phyloP scores from a whole-genome alignment of 2,888 invertebrate genomes.

The Ommatoiulus sabulosus region DNA sequence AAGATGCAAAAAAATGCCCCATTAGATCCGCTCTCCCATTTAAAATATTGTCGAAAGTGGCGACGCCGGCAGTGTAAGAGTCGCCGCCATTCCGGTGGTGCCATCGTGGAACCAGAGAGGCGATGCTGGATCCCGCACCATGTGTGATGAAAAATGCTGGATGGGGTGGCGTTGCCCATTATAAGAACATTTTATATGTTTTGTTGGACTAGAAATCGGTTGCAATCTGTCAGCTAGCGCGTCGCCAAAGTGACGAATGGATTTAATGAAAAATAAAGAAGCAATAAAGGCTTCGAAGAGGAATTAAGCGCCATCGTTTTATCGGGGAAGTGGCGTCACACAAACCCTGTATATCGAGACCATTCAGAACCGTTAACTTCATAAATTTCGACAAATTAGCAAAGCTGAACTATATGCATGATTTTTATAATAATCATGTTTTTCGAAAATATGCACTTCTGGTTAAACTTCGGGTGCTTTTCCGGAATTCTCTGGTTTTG shows the following conservation, averaged over 20 bases:
- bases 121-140: background rate
- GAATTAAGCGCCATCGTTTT: constrained; percentile 4
- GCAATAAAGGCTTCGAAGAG: constrained; percentile 23
- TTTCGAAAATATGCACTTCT: too few relatives aligned
- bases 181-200: background rate
- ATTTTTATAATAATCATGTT: too few relatives aligned
- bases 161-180: background rate
- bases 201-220: background rate
- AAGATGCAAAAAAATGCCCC: background rate
- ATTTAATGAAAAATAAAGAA: constrained; percentile 39
- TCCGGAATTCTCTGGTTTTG: too few relatives aligned
- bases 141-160: background rate
- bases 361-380: background rate
- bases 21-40: background rate
- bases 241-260: constrained; percentile 22
- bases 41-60: constrained; percentile 20
- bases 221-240: background rate
- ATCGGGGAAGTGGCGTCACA: constrained; percentile 1
- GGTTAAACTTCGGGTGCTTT: too few relatives aligned
- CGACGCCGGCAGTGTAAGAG: background rate
- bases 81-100: too few relatives aligned
- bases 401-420: too few relatives aligned
- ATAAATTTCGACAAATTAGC: background rate
- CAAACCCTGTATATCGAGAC: background rate
- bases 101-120: too few relatives aligned